Percentiles rank a stretch among this genome's conserved stretches.
phyloP scores from a whole-genome alignment of 1,140 invertebrate species.

The Varroa destructor region DNA sequence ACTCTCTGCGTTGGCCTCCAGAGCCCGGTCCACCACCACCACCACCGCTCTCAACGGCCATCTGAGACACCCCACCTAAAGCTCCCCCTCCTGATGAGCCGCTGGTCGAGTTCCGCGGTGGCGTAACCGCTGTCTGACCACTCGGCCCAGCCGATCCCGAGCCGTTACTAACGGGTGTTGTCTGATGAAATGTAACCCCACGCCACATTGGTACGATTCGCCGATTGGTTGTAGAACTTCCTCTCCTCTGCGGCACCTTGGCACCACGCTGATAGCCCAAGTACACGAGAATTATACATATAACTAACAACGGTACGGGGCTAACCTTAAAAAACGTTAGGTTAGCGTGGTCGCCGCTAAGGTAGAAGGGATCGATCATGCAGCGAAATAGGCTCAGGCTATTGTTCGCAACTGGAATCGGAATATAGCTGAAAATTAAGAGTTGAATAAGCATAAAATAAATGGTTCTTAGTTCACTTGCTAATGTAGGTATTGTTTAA shows the following conservation, averaged over 20 bases:
- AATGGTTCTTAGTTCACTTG: no score
- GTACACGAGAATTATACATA: constrained; percentile 28
- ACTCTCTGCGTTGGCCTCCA: constrained; percentile 8
- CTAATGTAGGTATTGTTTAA: no score
- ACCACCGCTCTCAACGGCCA: background rate
- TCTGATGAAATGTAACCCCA: constrained; percentile 22
- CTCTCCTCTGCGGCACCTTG: constrained; percentile 21
- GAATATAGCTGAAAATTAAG: background rate
- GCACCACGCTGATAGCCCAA: constrained; percentile 27
- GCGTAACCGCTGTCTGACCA: background rate
- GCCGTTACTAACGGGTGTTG: no score
- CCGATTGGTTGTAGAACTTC: constrained; percentile 17
- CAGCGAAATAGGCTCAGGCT: constrained; percentile 9
- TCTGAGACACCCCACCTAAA: background rate
- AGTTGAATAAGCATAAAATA: background rate
- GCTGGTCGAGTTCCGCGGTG: constrained; percentile 3
- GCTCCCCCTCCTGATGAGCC: background rate
- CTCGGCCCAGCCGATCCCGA: no score
- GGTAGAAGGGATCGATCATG: constrained; percentile 1
- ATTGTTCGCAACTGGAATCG: constrained; percentile 12
- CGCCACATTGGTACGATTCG: constrained; percentile 26
- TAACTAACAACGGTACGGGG: constrained; percentile 27
- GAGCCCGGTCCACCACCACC: background rate
- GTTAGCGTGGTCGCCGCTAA: constrained; percentile 23
- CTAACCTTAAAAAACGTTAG: constrained; percentile 27